These are phyloP conservation scores for Amphibalanus amphitrite DNA, from an alignment of 1,140 invertebrate species.

Conservation along the genomic window DNA sequence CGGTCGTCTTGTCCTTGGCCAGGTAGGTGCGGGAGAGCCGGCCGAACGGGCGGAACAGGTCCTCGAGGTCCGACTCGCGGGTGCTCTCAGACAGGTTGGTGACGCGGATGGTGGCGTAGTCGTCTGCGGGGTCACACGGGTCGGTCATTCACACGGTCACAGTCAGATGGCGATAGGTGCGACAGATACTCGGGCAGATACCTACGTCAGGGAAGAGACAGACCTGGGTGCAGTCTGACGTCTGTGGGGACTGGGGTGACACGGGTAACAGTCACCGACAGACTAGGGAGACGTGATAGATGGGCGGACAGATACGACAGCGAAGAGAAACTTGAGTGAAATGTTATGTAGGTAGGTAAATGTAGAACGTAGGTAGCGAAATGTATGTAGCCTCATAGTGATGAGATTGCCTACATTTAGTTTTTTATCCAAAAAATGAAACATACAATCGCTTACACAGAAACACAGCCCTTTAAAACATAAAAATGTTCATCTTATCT, in stretches of 20 bases:
- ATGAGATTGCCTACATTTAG: too few relatives aligned
- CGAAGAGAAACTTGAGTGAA: too few relatives aligned
- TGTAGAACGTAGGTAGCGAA: too few relatives aligned
- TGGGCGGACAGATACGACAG: too few relatives aligned
- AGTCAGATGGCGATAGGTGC: not conserved
- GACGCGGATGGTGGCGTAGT: conserved; percentile 33
- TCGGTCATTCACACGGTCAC: not conserved
- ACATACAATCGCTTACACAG: too few relatives aligned
- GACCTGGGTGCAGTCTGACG: not conserved
- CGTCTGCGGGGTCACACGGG: conserved; percentile 11
- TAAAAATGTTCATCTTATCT: too few relatives aligned
- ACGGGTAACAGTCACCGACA: not conserved
- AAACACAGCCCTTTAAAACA: too few relatives aligned
- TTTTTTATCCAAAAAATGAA: too few relatives aligned
- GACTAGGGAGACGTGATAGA: too few relatives aligned
- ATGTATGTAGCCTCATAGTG: too few relatives aligned
- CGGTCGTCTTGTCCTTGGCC: conserved; percentile 52
- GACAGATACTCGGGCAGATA: not conserved
- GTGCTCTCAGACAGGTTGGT: conserved; percentile 95
- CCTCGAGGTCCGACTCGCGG: conserved; percentile 83
- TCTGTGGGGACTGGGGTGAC: not conserved
- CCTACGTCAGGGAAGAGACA: not conserved
- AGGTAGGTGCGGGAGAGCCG: conserved; percentile 70
- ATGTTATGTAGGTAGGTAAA: too few relatives aligned
- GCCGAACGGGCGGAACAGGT: conserved; percentile 82